These are phyloP conservation scores for Neodiprion pinetum DNA, from an alignment of 1,140 invertebrate genomes.

Conservation along the genomic window DNA sequence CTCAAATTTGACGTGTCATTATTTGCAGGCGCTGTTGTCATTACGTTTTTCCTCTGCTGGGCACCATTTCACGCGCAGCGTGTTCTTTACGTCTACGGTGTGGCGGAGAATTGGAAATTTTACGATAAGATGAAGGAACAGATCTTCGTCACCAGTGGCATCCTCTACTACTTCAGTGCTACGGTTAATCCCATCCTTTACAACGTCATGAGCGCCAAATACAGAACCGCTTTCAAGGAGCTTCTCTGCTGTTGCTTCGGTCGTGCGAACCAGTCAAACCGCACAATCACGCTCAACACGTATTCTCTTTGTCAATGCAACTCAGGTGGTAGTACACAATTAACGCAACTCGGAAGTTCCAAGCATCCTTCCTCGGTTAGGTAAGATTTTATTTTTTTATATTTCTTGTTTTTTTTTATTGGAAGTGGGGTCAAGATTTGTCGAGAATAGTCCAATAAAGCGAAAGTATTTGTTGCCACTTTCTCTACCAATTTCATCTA, in stretches of 20 bases:
- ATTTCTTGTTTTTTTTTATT: background rate
- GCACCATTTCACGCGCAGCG: conserved; percentile 91
- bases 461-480: no score
- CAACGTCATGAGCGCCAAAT: conserved; percentile 71
- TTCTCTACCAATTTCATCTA: no score
- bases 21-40: conserved; percentile 84
- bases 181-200: conserved; percentile 87
- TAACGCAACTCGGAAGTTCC: background rate
- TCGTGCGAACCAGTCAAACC: background rate
- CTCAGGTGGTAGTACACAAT: background rate
- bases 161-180: conserved; percentile 81
- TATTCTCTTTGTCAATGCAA: background rate
- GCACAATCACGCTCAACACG: background rate
- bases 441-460: no score
- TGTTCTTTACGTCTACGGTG: conserved; percentile 71
- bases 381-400: background rate
- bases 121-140: conserved; percentile 72
- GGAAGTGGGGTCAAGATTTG: no score
- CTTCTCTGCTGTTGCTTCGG: background rate
- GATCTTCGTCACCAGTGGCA: conserved; percentile 75
- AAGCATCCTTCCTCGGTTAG: background rate
- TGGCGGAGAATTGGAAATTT: conserved; percentile 52
- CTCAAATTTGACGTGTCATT: conserved; percentile 5
- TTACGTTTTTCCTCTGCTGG: conserved; percentile 93
- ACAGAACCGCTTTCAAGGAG: conserved; percentile 7